Conservation (phyloP, 2,113 vertebrate species). For the Felis chaus region DNA sequence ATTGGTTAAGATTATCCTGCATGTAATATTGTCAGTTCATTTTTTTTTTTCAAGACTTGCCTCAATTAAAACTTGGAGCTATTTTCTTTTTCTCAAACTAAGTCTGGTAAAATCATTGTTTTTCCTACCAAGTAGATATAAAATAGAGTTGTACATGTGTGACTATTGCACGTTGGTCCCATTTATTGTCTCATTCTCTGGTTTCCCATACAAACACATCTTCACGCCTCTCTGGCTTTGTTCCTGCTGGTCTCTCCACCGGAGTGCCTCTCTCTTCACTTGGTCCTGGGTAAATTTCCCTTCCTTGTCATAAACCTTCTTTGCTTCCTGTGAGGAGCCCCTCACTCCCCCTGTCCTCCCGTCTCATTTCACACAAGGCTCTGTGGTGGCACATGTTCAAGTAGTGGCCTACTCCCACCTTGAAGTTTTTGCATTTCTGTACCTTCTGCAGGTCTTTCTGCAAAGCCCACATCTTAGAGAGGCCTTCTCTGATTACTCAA, state of each 20-base stretch:
- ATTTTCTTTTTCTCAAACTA: neutral
- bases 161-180: neutral
- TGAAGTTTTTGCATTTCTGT: neutral
- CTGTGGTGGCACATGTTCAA: neutral
- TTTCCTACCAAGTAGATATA: neutral
- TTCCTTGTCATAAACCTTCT: neutral
- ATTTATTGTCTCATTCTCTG: neutral
- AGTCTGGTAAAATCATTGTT: neutral
- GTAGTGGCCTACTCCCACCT: neutral
- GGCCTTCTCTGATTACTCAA: neutral
- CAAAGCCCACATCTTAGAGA: neutral
- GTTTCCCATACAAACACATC: neutral
- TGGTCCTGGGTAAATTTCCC: neutral
- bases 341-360: neutral
- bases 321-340: neutral
- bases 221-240: neutral
- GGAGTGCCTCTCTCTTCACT: neutral
- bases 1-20: neutral
- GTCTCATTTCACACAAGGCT: neutral
- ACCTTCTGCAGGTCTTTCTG: neutral
- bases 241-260: neutral
- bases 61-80: neutral
- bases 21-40: neutral
- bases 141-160: neutral
- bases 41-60: neutral